Evolutionary conservation across 2,113 vertebrate species (phyloP).

Genomic region (Ciconia boyciana): DNA sequence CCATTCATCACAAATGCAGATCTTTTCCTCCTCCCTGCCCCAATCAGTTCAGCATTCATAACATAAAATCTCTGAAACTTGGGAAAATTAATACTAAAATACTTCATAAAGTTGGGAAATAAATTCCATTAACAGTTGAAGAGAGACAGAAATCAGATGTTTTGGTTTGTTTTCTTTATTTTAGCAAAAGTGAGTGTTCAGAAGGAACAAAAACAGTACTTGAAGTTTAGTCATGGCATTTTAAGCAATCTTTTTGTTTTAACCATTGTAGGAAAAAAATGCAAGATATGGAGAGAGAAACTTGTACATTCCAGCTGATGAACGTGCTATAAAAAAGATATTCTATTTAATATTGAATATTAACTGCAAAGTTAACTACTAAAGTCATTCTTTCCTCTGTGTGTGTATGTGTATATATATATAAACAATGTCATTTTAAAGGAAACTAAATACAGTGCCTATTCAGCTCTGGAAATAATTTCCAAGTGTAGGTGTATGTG

Average conservation of each 20-base stretch:
- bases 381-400: not conserved
- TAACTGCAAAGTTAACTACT: not conserved
- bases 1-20: not conserved
- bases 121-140: not conserved
- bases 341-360: not conserved
- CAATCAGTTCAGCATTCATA: not conserved
- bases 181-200: not conserved
- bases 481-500: not conserved
- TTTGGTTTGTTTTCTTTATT: not conserved
- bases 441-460: not conserved
- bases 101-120: not conserved
- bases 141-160: not conserved
- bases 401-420: not conserved
- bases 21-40: accelerated
- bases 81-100: not conserved
- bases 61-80: not conserved
- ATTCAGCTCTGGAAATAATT: not conserved
- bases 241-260: not conserved
- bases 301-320: not conserved
- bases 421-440: not conserved
- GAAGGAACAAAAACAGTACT: not conserved
- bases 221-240: not conserved
- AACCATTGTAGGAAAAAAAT: not conserved
- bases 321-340: not conserved
- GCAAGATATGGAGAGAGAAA: not conserved